Evolutionary conservation across 1,140 invertebrate species (phyloP).

Genomic region (Akabosia matsudoensis): DNA sequence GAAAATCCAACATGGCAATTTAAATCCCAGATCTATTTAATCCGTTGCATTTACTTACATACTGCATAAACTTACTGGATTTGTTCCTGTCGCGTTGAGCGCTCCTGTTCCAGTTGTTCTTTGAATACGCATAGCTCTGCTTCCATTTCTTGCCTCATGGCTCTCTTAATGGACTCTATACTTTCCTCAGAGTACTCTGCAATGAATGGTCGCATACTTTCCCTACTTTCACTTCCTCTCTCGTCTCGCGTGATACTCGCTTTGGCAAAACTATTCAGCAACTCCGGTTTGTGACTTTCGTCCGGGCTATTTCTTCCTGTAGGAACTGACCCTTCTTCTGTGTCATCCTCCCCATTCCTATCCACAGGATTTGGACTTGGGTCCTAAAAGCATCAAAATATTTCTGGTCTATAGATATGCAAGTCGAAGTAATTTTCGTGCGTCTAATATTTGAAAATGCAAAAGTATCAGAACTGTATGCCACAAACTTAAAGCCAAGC

Average conservation of each 20-base stretch:
- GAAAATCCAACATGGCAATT: background rate
- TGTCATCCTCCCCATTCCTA: background rate
- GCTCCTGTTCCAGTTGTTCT: conserved; percentile 6
- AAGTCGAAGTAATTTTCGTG: no score
- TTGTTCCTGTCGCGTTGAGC: background rate
- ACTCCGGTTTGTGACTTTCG: no score
- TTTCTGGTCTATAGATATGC: no score
- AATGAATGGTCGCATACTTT: background rate
- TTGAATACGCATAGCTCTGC: background rate
- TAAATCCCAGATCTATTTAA: no score
- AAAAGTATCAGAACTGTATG: no score
- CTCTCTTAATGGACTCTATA: background rate
- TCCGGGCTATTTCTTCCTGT: no score
- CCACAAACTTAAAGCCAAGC: background rate
- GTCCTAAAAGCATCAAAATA: no score
- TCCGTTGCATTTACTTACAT: no score
- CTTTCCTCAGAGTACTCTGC: background rate
- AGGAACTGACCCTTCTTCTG: background rate
- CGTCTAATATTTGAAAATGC: no score
- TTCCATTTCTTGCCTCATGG: background rate
- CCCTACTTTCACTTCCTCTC: no score
- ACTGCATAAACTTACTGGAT: background rate
- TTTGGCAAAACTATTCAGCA: background rate
- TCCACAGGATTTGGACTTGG: no score
- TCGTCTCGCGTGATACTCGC: no score